Conservation (phyloP, 2,113 vertebrate species). For the Anhinga anhinga region DNA sequence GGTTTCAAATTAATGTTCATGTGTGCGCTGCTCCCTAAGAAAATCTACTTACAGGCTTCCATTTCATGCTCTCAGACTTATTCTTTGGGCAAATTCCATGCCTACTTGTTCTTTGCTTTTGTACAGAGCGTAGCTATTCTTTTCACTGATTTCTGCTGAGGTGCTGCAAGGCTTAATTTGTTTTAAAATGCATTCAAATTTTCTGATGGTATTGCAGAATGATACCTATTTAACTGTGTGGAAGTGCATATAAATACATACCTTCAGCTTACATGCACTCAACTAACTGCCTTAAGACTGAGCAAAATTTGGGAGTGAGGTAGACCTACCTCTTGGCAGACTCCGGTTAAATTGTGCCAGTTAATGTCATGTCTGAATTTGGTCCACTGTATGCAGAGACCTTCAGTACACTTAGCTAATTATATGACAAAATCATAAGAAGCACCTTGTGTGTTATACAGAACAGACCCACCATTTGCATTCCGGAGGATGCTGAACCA, state of each 20-base stretch:
- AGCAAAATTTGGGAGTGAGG: background rate
- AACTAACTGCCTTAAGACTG: background rate
- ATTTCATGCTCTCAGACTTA: background rate
- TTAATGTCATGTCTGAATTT: background rate
- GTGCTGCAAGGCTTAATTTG: background rate
- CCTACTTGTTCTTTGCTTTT: background rate
- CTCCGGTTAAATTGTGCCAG: background rate
- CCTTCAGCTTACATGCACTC: fast-evolving
- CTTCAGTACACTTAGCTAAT: background rate
- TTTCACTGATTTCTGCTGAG: background rate
- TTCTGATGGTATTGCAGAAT: background rate
- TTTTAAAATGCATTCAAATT: background rate
- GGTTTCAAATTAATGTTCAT: background rate
- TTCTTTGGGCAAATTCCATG: background rate
- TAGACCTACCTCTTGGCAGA: background rate
- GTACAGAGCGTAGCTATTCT: background rate
- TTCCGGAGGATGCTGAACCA: background rate
- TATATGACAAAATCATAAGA: background rate
- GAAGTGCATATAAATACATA: background rate
- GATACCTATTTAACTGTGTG: background rate
- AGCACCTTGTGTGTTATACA: background rate
- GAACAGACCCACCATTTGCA: background rate
- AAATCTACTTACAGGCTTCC: background rate
- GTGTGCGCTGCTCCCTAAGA: background rate
- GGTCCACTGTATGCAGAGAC: background rate